phyloP scores from a whole-genome alignment of 2,797 vertebrate species.

The Rhinatrema bivittatum region DNA sequence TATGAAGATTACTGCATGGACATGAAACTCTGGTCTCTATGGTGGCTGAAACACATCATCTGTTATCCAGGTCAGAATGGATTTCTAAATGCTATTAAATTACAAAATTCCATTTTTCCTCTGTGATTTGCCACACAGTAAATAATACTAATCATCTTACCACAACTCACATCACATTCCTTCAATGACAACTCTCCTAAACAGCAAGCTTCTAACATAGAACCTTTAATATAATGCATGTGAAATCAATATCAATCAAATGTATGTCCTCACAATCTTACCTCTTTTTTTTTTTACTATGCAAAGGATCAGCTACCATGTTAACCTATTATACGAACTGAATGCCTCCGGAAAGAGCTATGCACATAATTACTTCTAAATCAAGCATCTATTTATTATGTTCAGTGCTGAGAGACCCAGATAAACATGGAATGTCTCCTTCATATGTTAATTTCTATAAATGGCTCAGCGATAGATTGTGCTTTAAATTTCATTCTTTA shows the following conservation, averaged over 20 bases:
- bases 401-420: background rate
- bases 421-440: slow-evolving; percentile 4
- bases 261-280: no score
- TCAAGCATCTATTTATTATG: background rate
- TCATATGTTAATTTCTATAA: slow-evolving; percentile 20
- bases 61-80: no score
- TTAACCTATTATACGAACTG: no score
- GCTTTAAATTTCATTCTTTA: slow-evolving; percentile 16
- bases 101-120: no score
- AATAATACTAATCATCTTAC: no score
- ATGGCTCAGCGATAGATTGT: slow-evolving; percentile 11
- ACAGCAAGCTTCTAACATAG: slow-evolving; percentile 29
- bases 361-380: background rate
- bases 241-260: slow-evolving; percentile 31
- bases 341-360: fast-evolving
- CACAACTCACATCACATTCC: slow-evolving; percentile 38
- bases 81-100: no score
- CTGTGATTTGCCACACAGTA: no score
- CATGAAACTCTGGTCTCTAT: no score
- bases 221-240: slow-evolving; percentile 26
- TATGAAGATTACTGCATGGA: no score
- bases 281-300: no score
- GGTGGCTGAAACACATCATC: no score
- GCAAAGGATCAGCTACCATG: background rate
- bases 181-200: slow-evolving; percentile 29